Evolutionary conservation across 2,888 invertebrate species (phyloP), one percentile per base, ranked within the genome.

Genomic region (Nasonia oneida): DNA sequence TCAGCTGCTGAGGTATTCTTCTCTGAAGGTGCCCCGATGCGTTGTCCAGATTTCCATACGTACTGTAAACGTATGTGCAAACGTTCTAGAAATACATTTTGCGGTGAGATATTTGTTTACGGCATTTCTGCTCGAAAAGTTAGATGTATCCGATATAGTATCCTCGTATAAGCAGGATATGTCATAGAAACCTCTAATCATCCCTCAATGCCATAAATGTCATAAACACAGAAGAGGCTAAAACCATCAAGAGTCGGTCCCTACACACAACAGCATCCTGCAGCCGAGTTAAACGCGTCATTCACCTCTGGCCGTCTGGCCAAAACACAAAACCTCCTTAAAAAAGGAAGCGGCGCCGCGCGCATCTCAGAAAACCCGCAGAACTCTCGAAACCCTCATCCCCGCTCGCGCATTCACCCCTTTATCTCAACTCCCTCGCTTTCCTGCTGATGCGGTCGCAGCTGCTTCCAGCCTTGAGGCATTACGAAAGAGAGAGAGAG

Each of bases 1-100:
- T 91, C 93, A 93, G 93, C 93, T 93, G 93, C 70, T 2, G 67
- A 29, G 79, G 18, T 77, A 15, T 12, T 77, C 1, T 14, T 53
- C 37, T 33, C 37, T 15, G 37, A 39, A 70, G n/a, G n/a, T n/a
- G 57, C n/a, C 29, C 67, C 14, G 23, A 47, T 39, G 73, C 73
- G 33, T 50, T 3, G 29, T 42, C 47, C 74, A 47, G 47, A 74
- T 74, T 74, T 74, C 74, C 74, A 74, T 74, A 47, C 23, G 47
- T 61, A 10, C 23, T 61, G 23, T 1, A 23, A 61, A 23, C 12
- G 61, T 61, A 61, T 61, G 4, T 61, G 23, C 10, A 23, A n/a
- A 57, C 3, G 18, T n/a, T 57, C 4, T n/a, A 6, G 57, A 57
- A n/a, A 12, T 10, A 47, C 2, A 47, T 47, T 47, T 47, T 47